Conservation (phyloP, 2,113 vertebrate genomes). For the western clawed frog (Xenopus tropicalis) region UCB_Xtro_10.0 CM004444.2:109257001-109257500, state of each 20-base stretch:
- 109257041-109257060: too few relatives aligned
- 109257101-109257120: conserved; percentile 74
- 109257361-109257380: neutral
- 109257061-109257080: neutral
- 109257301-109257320: too few relatives aligned
- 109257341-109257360: neutral
- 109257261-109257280: conserved; percentile 53
- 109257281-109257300: neutral
- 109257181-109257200: conserved; percentile 65
- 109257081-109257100: conserved; percentile 46
- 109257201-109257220: conserved; percentile 65
- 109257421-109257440: neutral
- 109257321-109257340: too few relatives aligned
- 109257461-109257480: too few relatives aligned
- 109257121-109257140: conserved; percentile 68
- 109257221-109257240: conserved; percentile 70
- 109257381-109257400: too few relatives aligned
- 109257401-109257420: neutral
- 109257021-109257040: too few relatives aligned
- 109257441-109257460: too few relatives aligned
- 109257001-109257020: too few relatives aligned
- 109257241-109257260: conserved; percentile 71
- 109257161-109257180: conserved; percentile 66
- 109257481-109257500: neutral
- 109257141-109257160: conserved; percentile 65